These are phyloP conservation scores for Cryptus viduatorius DNA, from an alignment of 2,888 invertebrate genomes.

Conservation along the genomic window DNA sequence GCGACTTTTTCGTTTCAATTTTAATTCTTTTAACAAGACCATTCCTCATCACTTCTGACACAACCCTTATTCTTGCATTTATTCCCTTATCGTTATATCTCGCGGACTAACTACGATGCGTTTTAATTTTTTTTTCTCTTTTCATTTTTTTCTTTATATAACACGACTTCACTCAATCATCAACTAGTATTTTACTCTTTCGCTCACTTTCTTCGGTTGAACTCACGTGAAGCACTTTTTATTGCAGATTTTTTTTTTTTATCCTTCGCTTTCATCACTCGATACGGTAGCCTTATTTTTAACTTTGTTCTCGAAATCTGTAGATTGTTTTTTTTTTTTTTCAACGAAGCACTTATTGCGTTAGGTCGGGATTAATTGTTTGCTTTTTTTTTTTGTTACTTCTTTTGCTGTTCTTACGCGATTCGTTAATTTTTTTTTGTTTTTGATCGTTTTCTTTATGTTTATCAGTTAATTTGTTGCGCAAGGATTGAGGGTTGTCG, in stretches of 20 bases:
- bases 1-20: constrained; percentile 20
- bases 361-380: constrained; percentile 70
- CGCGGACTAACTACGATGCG: constrained; percentile 44
- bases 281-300: constrained; percentile 76
- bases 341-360: constrained; percentile 80
- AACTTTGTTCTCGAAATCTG: constrained; percentile 74
- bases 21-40: constrained; percentile 38
- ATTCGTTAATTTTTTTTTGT: constrained; percentile 36
- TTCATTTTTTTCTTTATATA: constrained; percentile 63
- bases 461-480: constrained; percentile 39
- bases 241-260: constrained; percentile 77
- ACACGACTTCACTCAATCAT: constrained; percentile 64
- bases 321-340: constrained; percentile 65
- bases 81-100: constrained; percentile 64
- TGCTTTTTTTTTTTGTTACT: constrained; percentile 49
- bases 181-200: constrained; percentile 33
- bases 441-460: constrained; percentile 47
- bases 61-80: constrained; percentile 55
- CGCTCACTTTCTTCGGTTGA: constrained; percentile 31
- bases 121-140: constrained; percentile 14
- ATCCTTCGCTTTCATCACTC: constrained; percentile 67
- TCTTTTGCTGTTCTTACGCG: constrained; percentile 43
- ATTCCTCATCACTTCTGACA: constrained; percentile 50
- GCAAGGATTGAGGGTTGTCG: constrained; percentile 15
- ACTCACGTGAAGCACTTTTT: constrained; percentile 75